These are phyloP conservation scores for Cassiopea xamachana DNA, from an alignment of 30 jellyfish, hydroid and myxozoan genomes.

Conservation along the genomic window DNA sequence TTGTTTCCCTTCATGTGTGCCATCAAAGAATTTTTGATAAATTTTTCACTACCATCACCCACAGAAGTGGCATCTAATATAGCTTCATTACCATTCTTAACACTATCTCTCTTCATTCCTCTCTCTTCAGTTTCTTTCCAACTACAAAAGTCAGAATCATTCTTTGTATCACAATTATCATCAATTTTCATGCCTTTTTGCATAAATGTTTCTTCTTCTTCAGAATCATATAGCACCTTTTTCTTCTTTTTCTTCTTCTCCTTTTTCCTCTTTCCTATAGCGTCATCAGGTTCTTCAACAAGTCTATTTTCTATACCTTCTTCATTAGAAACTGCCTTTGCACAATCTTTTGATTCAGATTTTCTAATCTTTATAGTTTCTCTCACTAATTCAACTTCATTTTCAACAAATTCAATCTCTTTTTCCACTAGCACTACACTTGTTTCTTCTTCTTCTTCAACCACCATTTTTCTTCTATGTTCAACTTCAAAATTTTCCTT, in stretches of 20 bases:
- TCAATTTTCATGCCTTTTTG: background rate
- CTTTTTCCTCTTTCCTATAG: background rate
- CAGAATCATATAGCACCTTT: background rate
- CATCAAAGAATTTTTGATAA: too few relatives aligned
- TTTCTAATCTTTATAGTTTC: too few relatives aligned
- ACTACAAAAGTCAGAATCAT: background rate
- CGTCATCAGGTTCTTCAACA: background rate
- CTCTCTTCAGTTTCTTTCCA: background rate
- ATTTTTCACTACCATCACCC: too few relatives aligned
- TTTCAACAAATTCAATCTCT: background rate
- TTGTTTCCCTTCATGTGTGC: too few relatives aligned
- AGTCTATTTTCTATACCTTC: background rate
- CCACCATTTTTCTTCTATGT: constrained; percentile 5
- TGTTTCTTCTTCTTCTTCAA: background rate
- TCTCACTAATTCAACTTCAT: background rate
- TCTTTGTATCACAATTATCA: background rate
- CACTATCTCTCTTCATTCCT: background rate
- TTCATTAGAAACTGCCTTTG: background rate
- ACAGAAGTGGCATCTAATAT: background rate
- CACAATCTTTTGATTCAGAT: background rate
- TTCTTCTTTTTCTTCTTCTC: constrained; percentile 2
- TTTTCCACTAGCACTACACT: background rate
- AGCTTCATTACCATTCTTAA: background rate
- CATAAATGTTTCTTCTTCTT: background rate
- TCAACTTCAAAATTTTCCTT: background rate